Base-by-base conservation (phyloP, 2,888 invertebrate species). In the Erebia aethiops region DNA sequence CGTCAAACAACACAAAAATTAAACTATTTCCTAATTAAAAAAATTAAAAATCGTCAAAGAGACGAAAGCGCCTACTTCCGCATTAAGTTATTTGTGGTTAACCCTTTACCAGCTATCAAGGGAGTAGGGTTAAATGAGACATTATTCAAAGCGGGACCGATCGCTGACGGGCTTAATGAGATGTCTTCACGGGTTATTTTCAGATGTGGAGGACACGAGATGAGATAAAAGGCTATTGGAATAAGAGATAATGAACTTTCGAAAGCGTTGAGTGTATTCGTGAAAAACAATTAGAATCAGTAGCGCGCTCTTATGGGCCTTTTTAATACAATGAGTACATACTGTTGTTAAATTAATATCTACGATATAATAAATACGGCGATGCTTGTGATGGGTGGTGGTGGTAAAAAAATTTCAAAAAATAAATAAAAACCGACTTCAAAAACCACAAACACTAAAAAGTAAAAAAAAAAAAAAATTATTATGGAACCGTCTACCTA, bases 11-110 rank as follows among this genome's bases (percentile, higher is more conserved):
- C 82, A 87, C 86, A 87, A 87, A 90, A 90, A 91, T 91, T 92
- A 90, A 90, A 90, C 89, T 88, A 88, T 91, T 92, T 92, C 91
- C 91, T 92, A 92, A 92, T 93, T 92, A 91, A 92, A 78, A 92
- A 89, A 90, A 86, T 90, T 91, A 91, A 91, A 92, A 90, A 82
- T 84, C 71, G 78, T 82, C 80, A 84, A 80, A 78, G 79, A 78
- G 79, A 79, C 81, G 85, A 85, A 81, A 80, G 84, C 87, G 84
- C 85, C 85, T 84, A 87, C 92, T 93, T 93, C 93, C 93, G 92
- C 81, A 85, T 88, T 82, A 73, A 81, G 88, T 88, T 93, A 92
- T 92, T 92, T 91, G 91, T 91, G 90, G 84, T 90, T 92, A 92
- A 92, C 92, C 92, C 92, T 91, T 92, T 87, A 85, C 86, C 87